phyloP scores from a whole-genome alignment of 2,113 vertebrate genomes.

The Saguinus imperator region DNA sequence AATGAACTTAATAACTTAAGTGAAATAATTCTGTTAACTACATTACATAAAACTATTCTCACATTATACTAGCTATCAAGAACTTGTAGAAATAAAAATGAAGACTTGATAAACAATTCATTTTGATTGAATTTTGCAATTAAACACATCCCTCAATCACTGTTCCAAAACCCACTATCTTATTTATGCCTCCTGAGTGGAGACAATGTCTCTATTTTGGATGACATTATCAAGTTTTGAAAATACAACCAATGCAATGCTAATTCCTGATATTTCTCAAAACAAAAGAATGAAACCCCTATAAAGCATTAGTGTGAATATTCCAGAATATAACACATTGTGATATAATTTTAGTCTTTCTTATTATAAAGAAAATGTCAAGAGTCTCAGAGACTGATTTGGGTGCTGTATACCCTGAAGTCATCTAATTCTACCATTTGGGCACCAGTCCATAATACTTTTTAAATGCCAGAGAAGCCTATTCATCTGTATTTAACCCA shows the following conservation, averaged over 20 bases:
- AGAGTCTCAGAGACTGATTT: not conserved
- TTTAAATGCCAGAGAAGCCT: slow-evolving; percentile 8
- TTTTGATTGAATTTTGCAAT: not conserved
- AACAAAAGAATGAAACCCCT: not conserved
- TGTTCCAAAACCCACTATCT: not conserved
- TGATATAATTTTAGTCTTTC: not conserved
- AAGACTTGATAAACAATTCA: not conserved
- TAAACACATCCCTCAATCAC: not conserved
- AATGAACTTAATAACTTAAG: not conserved
- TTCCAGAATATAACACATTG: not conserved
- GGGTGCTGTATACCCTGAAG: not conserved
- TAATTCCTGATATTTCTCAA: not conserved
- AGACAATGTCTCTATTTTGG: not conserved
- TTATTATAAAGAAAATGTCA: not conserved
- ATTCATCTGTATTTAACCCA: not conserved
- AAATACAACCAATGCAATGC: not conserved
- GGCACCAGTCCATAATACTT: not conserved
- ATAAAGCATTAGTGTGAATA: not conserved
- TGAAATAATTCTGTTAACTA: not conserved
- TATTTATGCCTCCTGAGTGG: not conserved
- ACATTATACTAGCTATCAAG: not conserved
- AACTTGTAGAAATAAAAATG: not conserved
- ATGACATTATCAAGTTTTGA: not conserved
- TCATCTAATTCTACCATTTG: not conserved
- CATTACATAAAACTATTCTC: not conserved